Percentiles rank a stretch among this genome's conserved stretches.
Evolutionary conservation across 2,113 vertebrate species (phyloP).

Genomic region (Tyrannus savana): DNA sequence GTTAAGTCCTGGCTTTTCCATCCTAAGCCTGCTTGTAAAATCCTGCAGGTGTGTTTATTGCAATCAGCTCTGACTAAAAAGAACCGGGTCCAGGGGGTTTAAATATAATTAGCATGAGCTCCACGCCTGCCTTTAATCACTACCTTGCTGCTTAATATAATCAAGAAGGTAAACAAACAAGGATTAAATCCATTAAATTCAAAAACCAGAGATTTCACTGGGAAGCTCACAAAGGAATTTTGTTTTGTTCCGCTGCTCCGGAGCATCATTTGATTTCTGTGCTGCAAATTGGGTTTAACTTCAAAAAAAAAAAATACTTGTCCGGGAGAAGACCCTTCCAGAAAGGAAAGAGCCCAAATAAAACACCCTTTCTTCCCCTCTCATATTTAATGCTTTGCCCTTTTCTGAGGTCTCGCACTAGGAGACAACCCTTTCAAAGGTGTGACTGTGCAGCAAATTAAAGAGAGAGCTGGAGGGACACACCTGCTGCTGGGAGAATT

Average conservation of each 20-base stretch:
- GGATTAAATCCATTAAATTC: conserved; percentile 28
- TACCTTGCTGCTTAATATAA: conserved; percentile 31
- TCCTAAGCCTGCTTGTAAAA: neutral
- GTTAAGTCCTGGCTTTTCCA: neutral
- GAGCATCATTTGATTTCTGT: neutral
- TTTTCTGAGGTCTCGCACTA: neutral
- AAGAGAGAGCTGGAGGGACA: neutral
- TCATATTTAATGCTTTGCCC: neutral
- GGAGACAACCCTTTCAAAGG: neutral
- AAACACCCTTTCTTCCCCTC: neutral
- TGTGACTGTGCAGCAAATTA: neutral
- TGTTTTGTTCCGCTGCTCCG: neutral
- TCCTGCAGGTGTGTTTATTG: conserved; percentile 80
- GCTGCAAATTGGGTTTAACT: neutral
- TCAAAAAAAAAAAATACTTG: neutral
- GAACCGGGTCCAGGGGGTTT: neutral
- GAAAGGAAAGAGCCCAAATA: neutral
- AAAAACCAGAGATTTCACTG: neutral
- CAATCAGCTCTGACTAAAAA: conserved; percentile 21
- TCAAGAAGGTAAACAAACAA: conserved; percentile 2
- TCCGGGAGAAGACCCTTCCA: neutral
- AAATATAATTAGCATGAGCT: neutral
- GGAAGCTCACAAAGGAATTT: conserved; percentile 15
- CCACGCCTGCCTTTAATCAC: conserved; percentile 44
- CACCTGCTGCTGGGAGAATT: neutral